Evolutionary conservation across 2,888 invertebrate genomes (phyloP), one percentile per base, ranked within the genome.

Genomic region (Psylliodes chrysocephalus): DNA sequence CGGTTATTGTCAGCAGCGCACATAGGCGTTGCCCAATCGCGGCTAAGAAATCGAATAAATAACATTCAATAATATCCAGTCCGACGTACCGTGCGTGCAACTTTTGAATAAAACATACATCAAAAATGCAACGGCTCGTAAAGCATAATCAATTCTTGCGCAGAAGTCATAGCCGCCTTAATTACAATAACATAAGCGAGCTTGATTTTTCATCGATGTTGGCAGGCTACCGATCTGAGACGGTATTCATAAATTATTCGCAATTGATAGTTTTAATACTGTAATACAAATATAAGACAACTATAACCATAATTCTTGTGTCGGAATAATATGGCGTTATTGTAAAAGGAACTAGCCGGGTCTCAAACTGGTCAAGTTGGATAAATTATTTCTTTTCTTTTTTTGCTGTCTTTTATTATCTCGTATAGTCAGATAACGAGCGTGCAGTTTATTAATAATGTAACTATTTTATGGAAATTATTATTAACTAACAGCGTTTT

Each of bases 171-270:
- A 67, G 55, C 63, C 54, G 61, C 55, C 59, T 62, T 67, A 66
- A 69, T 69, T 69, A 69, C 64, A 69, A 67, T 64, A 67, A 69
- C 67, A 67, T 64, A 67, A 66, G 62, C 65, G 55, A 44, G 33
- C 33, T 64, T 44, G 52, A 63, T 69, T 65, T 67, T 67, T 64
- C 63, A 57, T 47, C 33, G 63, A 51, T 59, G 54, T 47, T 61
- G 60, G 44, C 63, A 52, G 63, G 68, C 66, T 68, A 68, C 68
- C 54, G 66, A 66, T 66, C 62, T 60, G 15, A 42, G 57, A 53
- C 68, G 53, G 33, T 68, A 64, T 42, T 62, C 42, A 68, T 68
- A 68, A 68, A 68, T 68, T 60, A 68, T 60, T 57, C 38, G 17
- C 62, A 54, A 66, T 64, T 62, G 66, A 68, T 68, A 60, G 63